Conservation (phyloP, 2,888 invertebrate species). For the Aspidiotus destructor region DNA sequence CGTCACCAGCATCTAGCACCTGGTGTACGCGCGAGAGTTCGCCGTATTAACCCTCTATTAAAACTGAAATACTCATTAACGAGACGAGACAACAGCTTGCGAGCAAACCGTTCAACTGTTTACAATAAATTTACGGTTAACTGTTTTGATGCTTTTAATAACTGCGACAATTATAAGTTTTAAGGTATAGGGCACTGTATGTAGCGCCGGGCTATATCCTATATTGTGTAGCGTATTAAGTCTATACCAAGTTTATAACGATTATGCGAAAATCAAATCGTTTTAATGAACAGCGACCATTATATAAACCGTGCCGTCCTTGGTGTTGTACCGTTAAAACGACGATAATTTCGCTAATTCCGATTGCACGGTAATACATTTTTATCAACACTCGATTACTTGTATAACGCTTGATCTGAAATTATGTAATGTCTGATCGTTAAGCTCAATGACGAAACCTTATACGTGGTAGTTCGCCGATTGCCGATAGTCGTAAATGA, state of each 20-base stretch:
- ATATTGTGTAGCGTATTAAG: no score
- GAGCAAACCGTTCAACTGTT: slow-evolving; percentile 29
- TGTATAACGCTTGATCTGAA: no score
- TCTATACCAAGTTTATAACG: neutral
- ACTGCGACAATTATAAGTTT: slow-evolving; percentile 11
- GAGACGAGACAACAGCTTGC: slow-evolving; percentile 30
- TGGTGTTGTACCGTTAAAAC: neutral
- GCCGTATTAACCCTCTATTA: slow-evolving; percentile 29
- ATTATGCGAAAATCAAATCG: slow-evolving; percentile 4
- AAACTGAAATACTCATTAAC: slow-evolving; percentile 32
- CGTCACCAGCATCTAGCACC: neutral
- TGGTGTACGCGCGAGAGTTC: neutral
- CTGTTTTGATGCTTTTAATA: slow-evolving; percentile 6
- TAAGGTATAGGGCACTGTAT: neutral
- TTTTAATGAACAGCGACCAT: slow-evolving; percentile 4
- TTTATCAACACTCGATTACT: no score
- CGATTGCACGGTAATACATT: neutral
- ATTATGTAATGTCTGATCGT: no score
- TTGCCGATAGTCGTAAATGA: no score
- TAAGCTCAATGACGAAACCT: no score
- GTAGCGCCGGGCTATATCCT: neutral
- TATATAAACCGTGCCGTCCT: neutral
- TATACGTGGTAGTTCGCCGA: no score
- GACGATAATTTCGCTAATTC: slow-evolving; percentile 2
- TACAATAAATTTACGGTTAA: slow-evolving; percentile 29